Evolutionary conservation across 2,797 vertebrate species (phyloP), one percentile per base, ranked within the genome.

Genomic region (Eremophila alpestris): DNA sequence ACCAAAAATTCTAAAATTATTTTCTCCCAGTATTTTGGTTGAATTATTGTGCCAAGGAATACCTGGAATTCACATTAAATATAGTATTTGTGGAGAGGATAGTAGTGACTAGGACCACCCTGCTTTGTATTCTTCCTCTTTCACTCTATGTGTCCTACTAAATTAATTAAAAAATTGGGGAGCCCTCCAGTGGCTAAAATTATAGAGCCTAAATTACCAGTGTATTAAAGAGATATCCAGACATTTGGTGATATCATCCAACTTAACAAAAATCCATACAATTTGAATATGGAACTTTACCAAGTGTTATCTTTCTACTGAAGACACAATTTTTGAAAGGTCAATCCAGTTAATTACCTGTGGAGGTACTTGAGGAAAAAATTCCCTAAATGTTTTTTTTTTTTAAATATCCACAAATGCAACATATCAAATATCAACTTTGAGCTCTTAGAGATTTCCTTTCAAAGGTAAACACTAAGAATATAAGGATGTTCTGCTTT

Each of bases 141-240:
- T 92, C n/a, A 51, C 34, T 55, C 11, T 68, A 1, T 20, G 58
- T 38, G 51, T 85, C 51, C 52, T 55, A 77, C 14, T 55, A 62
- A 95, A 94, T 68, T 81, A 93, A 74, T 91, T 77, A 23, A 91
- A 95, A 92, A 97, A 92, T 83, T 48, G 48, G 84, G 36, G 94
- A 95, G 93, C 94, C 94, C 94, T 91, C 94, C 94, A 96, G 95
- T 95, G 94, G 90, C 36, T 87, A 83, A 92, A 91, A 81, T 77
- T 74, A 65, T 75, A 94, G 49, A 78, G 40, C 10, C n/a, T 83
- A 80, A 87, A 52, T 51, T 77, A 45, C 16, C 30, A 64, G 16
- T 20, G 10, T 46, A 36, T 68, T 84, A 71, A 59, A 58, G 68
- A 78, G 30, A 14, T 36, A 60, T 36, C n/a, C 30, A 77, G 67